These are phyloP conservation scores for Brenthis ino DNA, from an alignment of 2,888 invertebrate species.

Conservation along the genomic window DNA sequence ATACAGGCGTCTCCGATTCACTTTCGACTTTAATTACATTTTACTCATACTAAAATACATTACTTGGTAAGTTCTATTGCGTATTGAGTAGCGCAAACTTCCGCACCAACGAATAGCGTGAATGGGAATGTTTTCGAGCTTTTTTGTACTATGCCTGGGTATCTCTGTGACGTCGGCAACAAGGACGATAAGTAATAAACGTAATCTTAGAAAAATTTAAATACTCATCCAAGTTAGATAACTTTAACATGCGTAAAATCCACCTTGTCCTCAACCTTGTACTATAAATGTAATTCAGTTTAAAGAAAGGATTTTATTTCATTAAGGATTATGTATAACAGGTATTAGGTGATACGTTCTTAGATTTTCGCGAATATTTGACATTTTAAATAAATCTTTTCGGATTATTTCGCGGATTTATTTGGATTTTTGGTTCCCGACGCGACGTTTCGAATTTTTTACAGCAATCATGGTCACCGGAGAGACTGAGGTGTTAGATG, in stretches of 20 bases:
- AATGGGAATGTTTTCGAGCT: neutral
- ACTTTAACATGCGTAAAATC: conserved; percentile 9
- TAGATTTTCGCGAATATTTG: too few relatives aligned
- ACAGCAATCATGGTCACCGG: too few relatives aligned
- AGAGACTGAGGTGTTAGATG: too few relatives aligned
- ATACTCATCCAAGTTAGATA: conserved; percentile 22
- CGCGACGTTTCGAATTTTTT: too few relatives aligned
- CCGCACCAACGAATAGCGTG: conserved; percentile 13
- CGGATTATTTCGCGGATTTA: too few relatives aligned
- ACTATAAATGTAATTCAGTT: too few relatives aligned
- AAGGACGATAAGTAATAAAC: conserved; percentile 19
- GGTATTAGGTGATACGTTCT: too few relatives aligned
- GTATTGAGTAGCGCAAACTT: neutral
- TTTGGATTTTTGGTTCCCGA: too few relatives aligned
- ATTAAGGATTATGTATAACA: too few relatives aligned
- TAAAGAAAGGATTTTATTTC: too few relatives aligned
- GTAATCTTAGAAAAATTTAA: conserved; percentile 25
- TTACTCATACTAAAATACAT: conserved; percentile 28
- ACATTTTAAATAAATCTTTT: too few relatives aligned
- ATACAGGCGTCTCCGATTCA: conserved; percentile 53
- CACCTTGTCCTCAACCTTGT: too few relatives aligned
- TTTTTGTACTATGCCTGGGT: conserved; percentile 1
- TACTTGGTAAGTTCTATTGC: conserved; percentile 11
- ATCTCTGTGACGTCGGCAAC: conserved; percentile 22
- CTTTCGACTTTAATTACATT: conserved; percentile 43